Evolutionary conservation across 2,888 invertebrate genomes (phyloP), one percentile per base, ranked within the genome.

Genomic region (Spodoptera littoralis): DNA sequence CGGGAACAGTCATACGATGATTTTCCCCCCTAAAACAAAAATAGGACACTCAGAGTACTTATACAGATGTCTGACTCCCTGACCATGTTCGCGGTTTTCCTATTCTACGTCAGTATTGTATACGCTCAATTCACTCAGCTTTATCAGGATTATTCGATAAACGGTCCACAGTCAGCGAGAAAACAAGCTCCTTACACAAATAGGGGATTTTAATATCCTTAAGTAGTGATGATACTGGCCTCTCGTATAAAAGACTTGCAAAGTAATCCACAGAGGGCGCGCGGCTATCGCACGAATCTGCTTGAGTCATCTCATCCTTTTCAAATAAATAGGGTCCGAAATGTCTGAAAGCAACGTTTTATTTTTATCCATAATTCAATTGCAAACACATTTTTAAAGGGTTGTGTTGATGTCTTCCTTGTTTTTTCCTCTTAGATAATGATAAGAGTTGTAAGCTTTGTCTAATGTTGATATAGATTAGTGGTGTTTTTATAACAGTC

Each of bases 201-300:
- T 90, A 90, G 89, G 89, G 90, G 93, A 91, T 93, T 94, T 93
- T 94, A 94, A 94, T 94, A 94, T 93, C 92, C 90, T 89, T 94
- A 94, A 94, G 94, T 94, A 94, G 93, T 91, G 92, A 92, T 91
- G 89, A 91, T 93, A 93, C 92, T 87, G 90, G 86, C 88, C 90
- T 90, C 87, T 87, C 82, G 85, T 87, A 93, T 92, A 93, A 93
- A 94, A 90, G 92, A 93, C 90, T 93, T 92, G 94, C 94, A 91
- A 93, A 93, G 93, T 94, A 94, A 94, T 94, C 94, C 92, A 87
- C 89, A 88, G 92, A 91, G 87, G 88, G 89, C 91, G 90, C 74
- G 89, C 76, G 88, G 92, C 90, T 91, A 91, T 91, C 92, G 90
- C 87, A 88, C 89, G 89, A 93, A 94, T 94, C 94, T 93, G 91